Conservation (phyloP, 2,888 invertebrate genomes). For the Noctuana brunneofusca region DNA sequence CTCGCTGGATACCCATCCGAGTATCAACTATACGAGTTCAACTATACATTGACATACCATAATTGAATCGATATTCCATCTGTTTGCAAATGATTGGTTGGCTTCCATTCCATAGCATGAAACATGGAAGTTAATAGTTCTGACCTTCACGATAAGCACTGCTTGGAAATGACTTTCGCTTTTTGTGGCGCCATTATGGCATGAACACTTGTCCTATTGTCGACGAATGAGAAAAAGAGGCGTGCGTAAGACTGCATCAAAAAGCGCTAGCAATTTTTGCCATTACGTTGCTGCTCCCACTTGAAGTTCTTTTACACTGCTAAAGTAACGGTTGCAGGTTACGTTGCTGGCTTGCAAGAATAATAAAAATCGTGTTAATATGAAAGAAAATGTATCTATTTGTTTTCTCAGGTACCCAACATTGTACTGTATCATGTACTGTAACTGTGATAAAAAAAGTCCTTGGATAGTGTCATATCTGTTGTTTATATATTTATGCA, state of each 20-base stretch:
- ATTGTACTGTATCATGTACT: too few species aligned
- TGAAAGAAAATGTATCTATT: too few species aligned
- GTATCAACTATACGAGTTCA: too few species aligned
- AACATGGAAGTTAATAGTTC: conserved; percentile 40
- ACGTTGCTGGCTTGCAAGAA: too few species aligned
- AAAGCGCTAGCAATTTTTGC: background rate
- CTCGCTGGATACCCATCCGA: too few species aligned
- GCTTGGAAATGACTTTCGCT: conserved; percentile 51
- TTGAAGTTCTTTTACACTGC: background rate
- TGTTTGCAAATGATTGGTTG: background rate
- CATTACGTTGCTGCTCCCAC: background rate
- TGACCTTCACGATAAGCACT: conserved; percentile 40
- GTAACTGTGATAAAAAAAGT: too few species aligned
- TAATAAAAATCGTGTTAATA: too few species aligned
- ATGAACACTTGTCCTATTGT: conserved; percentile 13
- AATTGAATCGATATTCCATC: background rate
- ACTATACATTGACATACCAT: background rate
- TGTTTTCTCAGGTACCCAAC: too few species aligned
- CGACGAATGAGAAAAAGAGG: background rate
- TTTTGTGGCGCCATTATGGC: conserved; percentile 45
- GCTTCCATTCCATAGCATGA: background rate
- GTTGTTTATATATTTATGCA: too few species aligned
- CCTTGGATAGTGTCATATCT: too few species aligned
- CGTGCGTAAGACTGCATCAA: background rate
- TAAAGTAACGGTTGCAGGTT: background rate